These are phyloP conservation scores for Artibeus jamaicensis DNA, from an alignment of 2,797 vertebrate species.

Conservation along the genomic window DNA sequence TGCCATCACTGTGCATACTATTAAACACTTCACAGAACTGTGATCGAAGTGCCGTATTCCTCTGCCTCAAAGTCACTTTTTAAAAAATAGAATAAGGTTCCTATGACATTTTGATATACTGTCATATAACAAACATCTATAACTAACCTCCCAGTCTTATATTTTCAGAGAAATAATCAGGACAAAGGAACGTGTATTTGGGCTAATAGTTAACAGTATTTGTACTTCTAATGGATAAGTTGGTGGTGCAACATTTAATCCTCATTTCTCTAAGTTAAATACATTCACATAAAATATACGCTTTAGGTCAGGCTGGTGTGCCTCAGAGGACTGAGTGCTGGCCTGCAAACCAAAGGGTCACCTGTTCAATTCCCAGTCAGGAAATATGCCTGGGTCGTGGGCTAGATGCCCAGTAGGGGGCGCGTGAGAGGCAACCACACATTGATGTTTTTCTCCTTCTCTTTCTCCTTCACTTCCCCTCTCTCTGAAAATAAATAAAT, in stretches of 20 bases:
- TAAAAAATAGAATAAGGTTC: not conserved
- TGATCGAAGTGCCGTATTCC: not conserved
- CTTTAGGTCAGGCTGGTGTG: not conserved
- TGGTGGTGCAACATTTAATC: not conserved
- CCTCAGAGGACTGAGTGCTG: too few species aligned
- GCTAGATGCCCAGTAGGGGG: too few species aligned
- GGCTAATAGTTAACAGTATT: not conserved
- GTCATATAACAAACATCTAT: not conserved
- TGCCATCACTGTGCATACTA: not conserved
- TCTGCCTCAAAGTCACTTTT: not conserved
- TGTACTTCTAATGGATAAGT: not conserved
- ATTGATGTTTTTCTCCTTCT: too few species aligned
- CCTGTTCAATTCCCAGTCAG: too few species aligned
- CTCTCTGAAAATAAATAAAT: too few species aligned
- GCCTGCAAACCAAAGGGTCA: too few species aligned
- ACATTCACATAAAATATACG: not conserved
- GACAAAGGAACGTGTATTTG: not conserved
- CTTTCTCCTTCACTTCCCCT: too few species aligned
- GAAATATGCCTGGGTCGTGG: too few species aligned
- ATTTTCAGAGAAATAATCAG: slow-evolving; percentile 7
- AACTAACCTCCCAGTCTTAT: not conserved
- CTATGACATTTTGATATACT: not conserved
- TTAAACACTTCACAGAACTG: not conserved
- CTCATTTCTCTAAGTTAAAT: not conserved
- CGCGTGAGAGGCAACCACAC: too few species aligned